These are phyloP conservation scores for Parnassius apollo DNA, from an alignment of 2,888 invertebrate genomes.

Conservation along the genomic window DNA sequence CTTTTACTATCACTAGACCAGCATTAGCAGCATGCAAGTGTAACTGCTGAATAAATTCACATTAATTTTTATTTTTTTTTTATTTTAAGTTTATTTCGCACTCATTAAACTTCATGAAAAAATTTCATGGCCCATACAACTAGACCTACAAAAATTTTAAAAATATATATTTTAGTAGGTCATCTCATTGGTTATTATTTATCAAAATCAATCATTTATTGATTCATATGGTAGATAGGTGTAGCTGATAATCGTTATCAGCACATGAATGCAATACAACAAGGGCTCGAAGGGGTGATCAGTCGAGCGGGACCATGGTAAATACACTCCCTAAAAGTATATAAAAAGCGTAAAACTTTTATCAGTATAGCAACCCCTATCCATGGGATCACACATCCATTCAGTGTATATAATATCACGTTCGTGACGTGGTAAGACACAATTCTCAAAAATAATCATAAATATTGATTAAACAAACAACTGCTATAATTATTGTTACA, in stretches of 20 bases:
- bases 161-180: no score
- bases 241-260: constrained; percentile 32
- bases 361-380: constrained; percentile 48
- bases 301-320: constrained; percentile 49
- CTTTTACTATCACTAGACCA: no score
- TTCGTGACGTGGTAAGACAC: constrained; percentile 2
- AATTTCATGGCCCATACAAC: no score
- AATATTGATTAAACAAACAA: constrained; percentile 37
- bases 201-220: no score
- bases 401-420: constrained; percentile 4
- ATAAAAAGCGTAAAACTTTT: constrained; percentile 46
- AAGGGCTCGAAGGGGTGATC: constrained; percentile 46
- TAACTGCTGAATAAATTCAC: no score
- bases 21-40: no score
- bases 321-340: constrained; percentile 43
- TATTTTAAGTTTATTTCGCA: no score
- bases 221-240: not conserved
- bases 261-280: constrained; percentile 35
- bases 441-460: constrained; percentile 16
- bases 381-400: constrained; percentile 40
- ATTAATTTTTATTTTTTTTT: no score
- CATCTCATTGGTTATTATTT: no score
- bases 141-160: no score
- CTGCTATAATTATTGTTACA: constrained; percentile 33
- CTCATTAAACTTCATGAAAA: no score